Evolutionary conservation across 2,888 invertebrate genomes (phyloP).

Genomic region (Diarsia rubi): DNA sequence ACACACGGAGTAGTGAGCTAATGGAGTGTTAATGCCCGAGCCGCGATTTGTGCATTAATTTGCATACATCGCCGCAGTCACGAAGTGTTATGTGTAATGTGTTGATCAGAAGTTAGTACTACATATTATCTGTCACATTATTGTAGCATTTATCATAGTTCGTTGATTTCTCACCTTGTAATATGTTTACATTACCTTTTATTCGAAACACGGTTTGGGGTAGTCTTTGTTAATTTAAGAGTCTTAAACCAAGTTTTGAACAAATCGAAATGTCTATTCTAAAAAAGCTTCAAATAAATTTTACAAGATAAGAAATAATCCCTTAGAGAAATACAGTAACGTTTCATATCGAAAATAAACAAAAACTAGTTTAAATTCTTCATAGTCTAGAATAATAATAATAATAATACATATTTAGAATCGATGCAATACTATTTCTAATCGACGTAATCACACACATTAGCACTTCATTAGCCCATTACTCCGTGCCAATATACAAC

Average conservation of each 20-base stretch:
- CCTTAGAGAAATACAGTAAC: not conserved
- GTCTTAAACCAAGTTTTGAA: not conserved
- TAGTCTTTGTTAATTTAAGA: not conserved
- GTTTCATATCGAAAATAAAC: not conserved
- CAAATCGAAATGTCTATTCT: not conserved
- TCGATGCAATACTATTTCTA: not conserved
- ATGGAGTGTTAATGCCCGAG: slow-evolving; percentile 45
- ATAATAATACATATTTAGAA: not conserved
- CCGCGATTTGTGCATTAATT: not conserved
- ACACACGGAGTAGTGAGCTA: slow-evolving; percentile 33
- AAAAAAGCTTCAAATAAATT: not conserved
- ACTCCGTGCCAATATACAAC: slow-evolving; percentile 50
- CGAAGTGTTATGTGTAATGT: not conserved
- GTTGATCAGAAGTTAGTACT: not conserved
- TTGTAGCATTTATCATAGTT: not conserved
- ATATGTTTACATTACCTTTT: not conserved
- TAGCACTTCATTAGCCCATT: slow-evolving; percentile 41
- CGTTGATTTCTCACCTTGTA: not conserved
- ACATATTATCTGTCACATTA: not conserved
- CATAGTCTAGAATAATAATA: too few species aligned
- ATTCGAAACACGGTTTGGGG: not conserved
- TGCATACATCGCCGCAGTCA: slow-evolving; percentile 5
- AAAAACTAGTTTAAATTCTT: not conserved
- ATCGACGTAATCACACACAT: not conserved
- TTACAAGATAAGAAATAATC: not conserved